phyloP scores from a whole-genome alignment of 2,888 invertebrate species.

The Caenorhabditis virilis region DNA sequence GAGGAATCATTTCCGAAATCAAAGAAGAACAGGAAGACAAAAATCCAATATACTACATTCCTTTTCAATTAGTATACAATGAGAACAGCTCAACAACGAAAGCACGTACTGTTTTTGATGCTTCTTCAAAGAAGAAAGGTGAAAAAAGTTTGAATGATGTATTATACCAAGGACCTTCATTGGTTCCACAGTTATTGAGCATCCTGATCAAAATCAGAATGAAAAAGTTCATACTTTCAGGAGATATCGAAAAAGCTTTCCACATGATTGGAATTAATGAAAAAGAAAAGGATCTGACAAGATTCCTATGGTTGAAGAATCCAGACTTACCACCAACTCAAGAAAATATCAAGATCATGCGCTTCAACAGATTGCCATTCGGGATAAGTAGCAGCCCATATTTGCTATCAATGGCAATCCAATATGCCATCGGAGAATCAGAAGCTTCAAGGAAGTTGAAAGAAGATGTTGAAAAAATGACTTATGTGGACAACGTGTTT shows the following conservation, averaged over 20 bases:
- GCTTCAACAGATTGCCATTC: conserved; percentile 46
- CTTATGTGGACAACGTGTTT: background rate
- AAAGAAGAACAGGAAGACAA: background rate
- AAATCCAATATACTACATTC: conserved; percentile 15
- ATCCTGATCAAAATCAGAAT: conserved; percentile 31
- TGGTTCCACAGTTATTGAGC: conserved; percentile 11
- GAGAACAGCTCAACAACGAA: conserved; percentile 19
- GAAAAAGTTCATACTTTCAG: conserved; percentile 7
- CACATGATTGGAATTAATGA: conserved; percentile 33
- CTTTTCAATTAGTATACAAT: conserved; percentile 32
- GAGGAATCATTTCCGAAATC: conserved; percentile 21
- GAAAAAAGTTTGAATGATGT: conserved; percentile 39
- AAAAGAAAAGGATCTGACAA: conserved; percentile 32
- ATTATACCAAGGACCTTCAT: conserved; percentile 24
- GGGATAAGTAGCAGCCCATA: conserved; percentile 39
- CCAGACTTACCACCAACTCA: background rate
- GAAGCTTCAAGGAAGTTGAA: too few species aligned
- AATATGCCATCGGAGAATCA: too few species aligned
- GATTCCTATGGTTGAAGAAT: conserved; percentile 49
- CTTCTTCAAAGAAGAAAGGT: conserved; percentile 8
- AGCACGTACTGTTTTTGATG: conserved; percentile 39
- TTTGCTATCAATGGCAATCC: conserved; percentile 33
- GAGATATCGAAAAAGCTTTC: conserved; percentile 56
- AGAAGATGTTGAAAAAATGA: background rate
- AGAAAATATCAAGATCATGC: conserved; percentile 29